These are phyloP conservation scores for Triops cancriformis DNA, from an alignment of 1,140 invertebrate species.

Conservation along the genomic window DNA sequence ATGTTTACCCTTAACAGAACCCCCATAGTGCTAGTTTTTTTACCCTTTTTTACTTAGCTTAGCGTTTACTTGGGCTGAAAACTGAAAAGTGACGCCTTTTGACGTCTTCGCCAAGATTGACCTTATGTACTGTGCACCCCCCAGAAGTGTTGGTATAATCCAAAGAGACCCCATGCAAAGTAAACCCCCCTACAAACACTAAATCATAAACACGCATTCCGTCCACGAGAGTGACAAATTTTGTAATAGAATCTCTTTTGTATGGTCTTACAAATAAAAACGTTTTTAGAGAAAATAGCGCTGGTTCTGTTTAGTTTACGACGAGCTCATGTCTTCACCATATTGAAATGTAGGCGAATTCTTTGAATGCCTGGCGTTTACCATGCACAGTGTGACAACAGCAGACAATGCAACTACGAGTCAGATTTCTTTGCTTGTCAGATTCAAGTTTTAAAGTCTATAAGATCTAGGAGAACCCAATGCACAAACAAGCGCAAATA, in stretches of 20 bases:
- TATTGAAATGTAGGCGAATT: too few relatives aligned
- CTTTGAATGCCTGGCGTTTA: too few relatives aligned
- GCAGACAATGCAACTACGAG: too few relatives aligned
- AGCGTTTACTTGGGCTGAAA: background rate
- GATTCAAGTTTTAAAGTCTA: too few relatives aligned
- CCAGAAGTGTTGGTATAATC: background rate
- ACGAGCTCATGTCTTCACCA: too few relatives aligned
- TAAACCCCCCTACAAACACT: background rate
- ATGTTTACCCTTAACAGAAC: background rate
- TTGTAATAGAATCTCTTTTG: conserved; percentile 6
- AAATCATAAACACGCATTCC: background rate
- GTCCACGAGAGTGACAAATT: background rate
- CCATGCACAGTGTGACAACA: too few relatives aligned
- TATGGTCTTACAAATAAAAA: background rate
- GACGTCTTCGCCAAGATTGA: background rate
- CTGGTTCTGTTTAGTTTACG: too few relatives aligned
- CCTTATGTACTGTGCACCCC: background rate
- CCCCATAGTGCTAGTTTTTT: background rate
- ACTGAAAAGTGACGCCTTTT: background rate
- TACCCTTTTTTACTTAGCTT: background rate
- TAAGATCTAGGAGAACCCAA: too few relatives aligned
- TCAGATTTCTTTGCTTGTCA: too few relatives aligned
- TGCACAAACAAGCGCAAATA: too few relatives aligned
- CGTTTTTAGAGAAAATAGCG: too few relatives aligned
- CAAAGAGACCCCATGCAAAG: background rate